Base-by-base conservation (phyloP, 2,113 vertebrate genomes). In the Laticauda colubrina region DNA sequence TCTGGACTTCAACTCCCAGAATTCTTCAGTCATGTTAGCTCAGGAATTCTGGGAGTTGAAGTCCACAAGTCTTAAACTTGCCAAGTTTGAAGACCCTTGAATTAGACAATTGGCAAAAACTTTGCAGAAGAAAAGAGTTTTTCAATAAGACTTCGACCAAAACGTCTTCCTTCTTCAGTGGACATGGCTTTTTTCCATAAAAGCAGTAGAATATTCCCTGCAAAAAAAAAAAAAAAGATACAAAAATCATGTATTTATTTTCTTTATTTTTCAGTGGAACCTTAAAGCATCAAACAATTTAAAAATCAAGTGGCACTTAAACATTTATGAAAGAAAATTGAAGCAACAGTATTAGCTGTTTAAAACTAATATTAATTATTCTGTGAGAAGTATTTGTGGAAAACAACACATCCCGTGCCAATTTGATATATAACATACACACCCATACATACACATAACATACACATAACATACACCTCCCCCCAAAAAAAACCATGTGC, bases 151-250 rank as follows among this genome's bases (percentile, higher is more conserved):
- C 88, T 18, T 92, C n/a, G 92, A 11, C 95, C 97, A 0, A 24
- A 10, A 94, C 92, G 45, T 94, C 96, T 97, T 92, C 94, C 96
- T 89, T 20, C 55, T 94, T 97, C 95, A 0, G 96, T 97, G 75
- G 96, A 96, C 97, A 97, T 97, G 26, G 92, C 59, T 34, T 86
- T 95, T 91, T 6, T 69, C 97, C 97, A 97, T 34, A 96, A 2
- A 39, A 88, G 86, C 93, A 97, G 91, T 91, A 96, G 20, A 89
- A 88, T 6, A 51, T 96, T 96, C 92, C 95, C 97, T 97, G 94
- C 85, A 90, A 93, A 34, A 43, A 45, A 90, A 93, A 90, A 93
- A 34, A 43, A 45, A 61, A 0, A 15, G 14, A 64, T 26, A 43
- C 8, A 57, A 89, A 69, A 89, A 23, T 45, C 45, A 51, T 45